Conservation (phyloP, 2,113 vertebrate genomes). For the Platichthys stellatus region DNA sequence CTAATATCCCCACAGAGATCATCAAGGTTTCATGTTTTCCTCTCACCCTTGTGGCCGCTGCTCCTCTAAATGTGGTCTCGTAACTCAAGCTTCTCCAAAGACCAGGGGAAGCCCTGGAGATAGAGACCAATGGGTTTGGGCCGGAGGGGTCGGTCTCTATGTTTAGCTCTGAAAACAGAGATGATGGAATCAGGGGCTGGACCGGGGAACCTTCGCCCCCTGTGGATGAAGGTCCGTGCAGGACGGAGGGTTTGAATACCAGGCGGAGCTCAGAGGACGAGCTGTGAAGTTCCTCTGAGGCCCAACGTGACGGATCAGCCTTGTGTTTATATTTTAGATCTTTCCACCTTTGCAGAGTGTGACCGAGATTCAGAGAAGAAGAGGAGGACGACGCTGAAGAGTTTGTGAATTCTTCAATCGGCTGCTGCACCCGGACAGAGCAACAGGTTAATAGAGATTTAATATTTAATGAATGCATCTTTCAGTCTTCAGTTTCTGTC, state of each 20-base stretch:
- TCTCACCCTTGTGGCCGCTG: background rate
- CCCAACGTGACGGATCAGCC: background rate
- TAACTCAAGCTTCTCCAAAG: background rate
- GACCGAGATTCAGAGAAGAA: background rate
- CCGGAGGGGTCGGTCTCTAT: conserved; percentile 9
- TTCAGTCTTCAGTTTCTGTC: too few relatives aligned
- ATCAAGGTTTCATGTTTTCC: conserved; percentile 36
- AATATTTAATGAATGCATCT: too few relatives aligned
- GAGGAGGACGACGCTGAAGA: background rate
- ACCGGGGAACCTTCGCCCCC: conserved; percentile 4
- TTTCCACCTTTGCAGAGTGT: background rate
- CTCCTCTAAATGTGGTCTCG: background rate
- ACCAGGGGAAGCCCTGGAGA: conserved; percentile 35
- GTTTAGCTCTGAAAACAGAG: conserved; percentile 62
- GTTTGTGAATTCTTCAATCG: conserved; percentile 3
- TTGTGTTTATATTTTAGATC: background rate
- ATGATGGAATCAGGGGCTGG: background rate
- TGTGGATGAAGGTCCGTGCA: background rate
- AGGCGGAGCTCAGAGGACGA: background rate
- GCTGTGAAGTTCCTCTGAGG: background rate
- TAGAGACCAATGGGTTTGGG: background rate
- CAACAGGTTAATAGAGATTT: background rate
- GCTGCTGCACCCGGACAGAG: background rate
- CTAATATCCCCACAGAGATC: background rate
- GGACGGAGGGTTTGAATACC: conserved; percentile 24